Conservation (phyloP, 2,888 invertebrate species). For the Hirtodrosophila histrioides region DNA sequence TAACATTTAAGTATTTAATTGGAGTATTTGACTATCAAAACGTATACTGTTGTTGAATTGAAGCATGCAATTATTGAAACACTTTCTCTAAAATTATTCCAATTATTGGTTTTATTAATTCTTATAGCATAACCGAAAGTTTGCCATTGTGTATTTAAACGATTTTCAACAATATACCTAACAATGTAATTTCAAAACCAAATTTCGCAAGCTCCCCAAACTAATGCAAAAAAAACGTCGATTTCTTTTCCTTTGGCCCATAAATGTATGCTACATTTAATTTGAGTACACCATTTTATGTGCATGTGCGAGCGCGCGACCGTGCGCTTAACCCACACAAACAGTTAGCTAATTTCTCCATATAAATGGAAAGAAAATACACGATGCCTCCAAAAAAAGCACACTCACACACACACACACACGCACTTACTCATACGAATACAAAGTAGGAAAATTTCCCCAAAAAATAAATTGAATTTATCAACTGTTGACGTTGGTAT, state of each 20-base stretch:
- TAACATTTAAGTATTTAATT: no score
- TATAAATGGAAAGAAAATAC: constrained; percentile 71
- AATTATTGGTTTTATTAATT: no score
- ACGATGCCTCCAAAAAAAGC: constrained; percentile 1
- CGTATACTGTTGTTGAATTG: no score
- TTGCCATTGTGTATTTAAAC: neutral
- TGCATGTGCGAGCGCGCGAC: constrained; percentile 63
- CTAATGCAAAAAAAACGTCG: constrained; percentile 27
- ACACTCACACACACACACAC: constrained; percentile 15
- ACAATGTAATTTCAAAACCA: constrained; percentile 14
- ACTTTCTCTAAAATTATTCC: no score
- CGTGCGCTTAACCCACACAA: constrained; percentile 65
- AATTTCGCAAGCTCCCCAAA: constrained; percentile 28
- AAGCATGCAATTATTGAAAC: no score
- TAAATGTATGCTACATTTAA: constrained; percentile 71
- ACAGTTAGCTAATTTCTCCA: constrained; percentile 63
- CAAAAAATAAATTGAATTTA: constrained; percentile 75
- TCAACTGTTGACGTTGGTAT: constrained; percentile 55
- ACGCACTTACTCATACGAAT: constrained; percentile 11
- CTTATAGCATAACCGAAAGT: neutral
- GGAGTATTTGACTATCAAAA: no score
- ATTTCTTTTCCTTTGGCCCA: constrained; percentile 40
- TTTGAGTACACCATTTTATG: constrained; percentile 49
- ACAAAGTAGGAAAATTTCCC: constrained; percentile 19
- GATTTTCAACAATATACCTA: neutral